Evolutionary conservation across 2,113 vertebrate species (phyloP).

Genomic region (Podarcis muralis): DNA sequence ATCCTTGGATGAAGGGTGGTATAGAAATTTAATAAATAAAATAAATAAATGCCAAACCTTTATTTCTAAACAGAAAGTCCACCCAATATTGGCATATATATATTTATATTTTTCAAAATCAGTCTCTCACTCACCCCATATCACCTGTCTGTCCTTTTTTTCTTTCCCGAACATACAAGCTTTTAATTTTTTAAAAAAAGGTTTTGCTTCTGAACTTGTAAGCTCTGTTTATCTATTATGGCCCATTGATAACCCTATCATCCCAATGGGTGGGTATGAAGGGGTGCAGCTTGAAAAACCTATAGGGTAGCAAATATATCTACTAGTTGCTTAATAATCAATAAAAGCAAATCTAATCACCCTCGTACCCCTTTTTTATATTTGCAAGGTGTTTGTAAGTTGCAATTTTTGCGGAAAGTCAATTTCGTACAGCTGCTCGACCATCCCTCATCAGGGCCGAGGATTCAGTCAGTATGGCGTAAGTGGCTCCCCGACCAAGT

Average conservation of each 20-base stretch:
- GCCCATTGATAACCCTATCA: no score
- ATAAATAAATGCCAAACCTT: no score
- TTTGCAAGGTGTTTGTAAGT: constrained; percentile 94
- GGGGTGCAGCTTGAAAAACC: no score
- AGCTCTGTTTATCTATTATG: no score
- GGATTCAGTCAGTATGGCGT: constrained; percentile 98
- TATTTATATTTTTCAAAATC: no score
- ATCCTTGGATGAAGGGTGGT: no score
- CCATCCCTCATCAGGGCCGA: constrained; percentile 93
- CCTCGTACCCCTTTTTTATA: constrained; percentile 18
- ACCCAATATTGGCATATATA: background rate
- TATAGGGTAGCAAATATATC: no score
- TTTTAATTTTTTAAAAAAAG: background rate
- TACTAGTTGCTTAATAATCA: no score
- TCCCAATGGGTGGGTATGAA: no score
- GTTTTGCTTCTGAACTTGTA: no score
- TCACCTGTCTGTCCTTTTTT: background rate
- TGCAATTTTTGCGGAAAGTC: constrained; percentile 99
- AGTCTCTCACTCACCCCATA: background rate
- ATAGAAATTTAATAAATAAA: no score
- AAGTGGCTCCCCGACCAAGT: constrained; percentile 96
- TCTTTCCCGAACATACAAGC: background rate
- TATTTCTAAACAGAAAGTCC: background rate
- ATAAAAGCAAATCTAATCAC: background rate
- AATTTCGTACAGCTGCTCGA: constrained; percentile 96